Base-by-base conservation (phyloP, 2,797 vertebrate genomes). In the Bryconaethiops microstoma region DNA sequence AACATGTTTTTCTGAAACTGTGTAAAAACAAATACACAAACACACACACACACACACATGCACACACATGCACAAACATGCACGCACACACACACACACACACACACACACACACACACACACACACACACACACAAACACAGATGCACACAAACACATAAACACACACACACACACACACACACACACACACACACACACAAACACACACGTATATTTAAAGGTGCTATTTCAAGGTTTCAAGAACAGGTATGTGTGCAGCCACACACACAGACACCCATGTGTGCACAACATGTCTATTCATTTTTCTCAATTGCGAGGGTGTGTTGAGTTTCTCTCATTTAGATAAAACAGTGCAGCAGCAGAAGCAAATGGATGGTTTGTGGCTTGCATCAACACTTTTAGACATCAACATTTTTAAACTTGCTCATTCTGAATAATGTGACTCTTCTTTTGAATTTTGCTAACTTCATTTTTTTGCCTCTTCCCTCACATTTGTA, bases 231-330 rank as follows among this genome's bases (percentile, higher is more conserved):
- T 16, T 71, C 21, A 52, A 14, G 25, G 23, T 35, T 35, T 35
- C 35, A 35, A 35, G 40, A 82, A 87, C 70, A 76, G 76, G 67
- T 75, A 3, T 5, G 74, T 82, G 64, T 40, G n/a, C 25, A 64
- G 19, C 4, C 63, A 65, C 25, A 77, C 48, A 67, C 55, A 78
- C 63, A n/a, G 77, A 42, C 67, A 64, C 73, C 65, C 39, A 81
- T 45, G 68, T 65, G 64, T 8, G 50, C 25, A 75, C 16, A 77
- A 12, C 50, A 57, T 42, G 8, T 6, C 63, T 45, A 79, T 85
- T 89, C 77, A 90, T 88, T 90, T 82, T 81, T 82, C 79, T 65
- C 74, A 86, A 83, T 85, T 87, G 82, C 87, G 83, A 74, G 75
- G 68, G 72, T 82, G 84, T 82, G 79, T 82, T 45, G 82, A 62